Percentiles rank a stretch among this genome's conserved stretches.
Evolutionary conservation across 2,888 invertebrate species (phyloP).

Genomic region (Branchipolynoe longqiensis): DNA sequence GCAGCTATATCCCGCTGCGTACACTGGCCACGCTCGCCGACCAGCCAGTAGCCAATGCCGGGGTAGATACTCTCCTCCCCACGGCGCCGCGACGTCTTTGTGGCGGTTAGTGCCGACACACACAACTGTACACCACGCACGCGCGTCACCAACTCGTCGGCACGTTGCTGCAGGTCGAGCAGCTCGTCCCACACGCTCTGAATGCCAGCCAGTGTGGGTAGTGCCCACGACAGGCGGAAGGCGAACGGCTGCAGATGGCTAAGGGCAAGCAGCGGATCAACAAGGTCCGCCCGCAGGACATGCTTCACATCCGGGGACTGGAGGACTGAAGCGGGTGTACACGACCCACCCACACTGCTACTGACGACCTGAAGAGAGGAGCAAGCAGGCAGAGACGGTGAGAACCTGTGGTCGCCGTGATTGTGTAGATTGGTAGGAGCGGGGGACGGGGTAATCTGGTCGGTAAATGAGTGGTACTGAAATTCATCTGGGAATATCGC

Average conservation of each 20-base stretch:
- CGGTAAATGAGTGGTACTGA: no score
- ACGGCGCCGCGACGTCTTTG: conserved; percentile 6
- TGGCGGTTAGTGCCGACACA: conserved; percentile 36
- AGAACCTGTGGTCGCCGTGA: no score
- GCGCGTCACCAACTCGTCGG: conserved; percentile 4
- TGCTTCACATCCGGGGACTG: neutral
- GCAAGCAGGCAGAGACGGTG: no score
- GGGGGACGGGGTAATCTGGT: no score
- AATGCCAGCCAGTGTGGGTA: neutral
- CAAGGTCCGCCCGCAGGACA: neutral
- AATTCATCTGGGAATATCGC: no score
- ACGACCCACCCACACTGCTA: neutral
- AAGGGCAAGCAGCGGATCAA: neutral
- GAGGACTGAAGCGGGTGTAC: conserved; percentile 9
- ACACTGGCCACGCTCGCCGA: neutral
- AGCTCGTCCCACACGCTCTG: conserved; percentile 20
- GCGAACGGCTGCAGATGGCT: neutral
- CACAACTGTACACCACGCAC: neutral
- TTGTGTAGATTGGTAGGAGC: no score
- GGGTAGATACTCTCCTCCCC: conserved; percentile 16
- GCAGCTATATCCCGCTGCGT: neutral
- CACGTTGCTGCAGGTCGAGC: conserved; percentile 12
- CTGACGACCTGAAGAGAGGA: neutral
- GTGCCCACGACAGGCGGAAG: neutral
- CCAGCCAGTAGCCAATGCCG: conserved; percentile 30